Conservation (phyloP, 1,140 invertebrate genomes). For the Dreissena rostriformis region DNA sequence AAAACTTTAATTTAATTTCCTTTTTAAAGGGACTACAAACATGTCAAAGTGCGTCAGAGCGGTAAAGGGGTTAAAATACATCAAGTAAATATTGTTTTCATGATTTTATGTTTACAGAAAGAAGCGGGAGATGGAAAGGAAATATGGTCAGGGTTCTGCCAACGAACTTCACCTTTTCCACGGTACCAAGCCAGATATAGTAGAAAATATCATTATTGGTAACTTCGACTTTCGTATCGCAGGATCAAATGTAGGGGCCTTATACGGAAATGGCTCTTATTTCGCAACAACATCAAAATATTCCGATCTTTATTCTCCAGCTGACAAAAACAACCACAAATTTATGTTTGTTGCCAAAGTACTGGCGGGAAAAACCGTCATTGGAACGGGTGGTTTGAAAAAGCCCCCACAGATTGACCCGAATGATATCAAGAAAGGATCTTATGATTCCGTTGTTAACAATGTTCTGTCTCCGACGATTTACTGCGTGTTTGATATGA, state of each 20-base stretch:
- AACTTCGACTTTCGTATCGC: conserved; percentile 66
- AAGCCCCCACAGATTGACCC: conserved; percentile 53
- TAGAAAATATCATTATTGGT: conserved; percentile 56
- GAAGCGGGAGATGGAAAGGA: conserved; percentile 53
- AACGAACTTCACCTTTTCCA: conserved; percentile 64
- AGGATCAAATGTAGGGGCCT: conserved; percentile 54
- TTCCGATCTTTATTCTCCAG: conserved; percentile 59
- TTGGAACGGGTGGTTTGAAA: conserved; percentile 46
- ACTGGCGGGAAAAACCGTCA: conserved; percentile 48
- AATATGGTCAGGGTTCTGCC: conserved; percentile 40
- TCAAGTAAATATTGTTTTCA: background rate
- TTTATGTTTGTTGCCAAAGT: conserved; percentile 65
- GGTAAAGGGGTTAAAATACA: too few species aligned
- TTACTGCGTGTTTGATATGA: conserved; percentile 70
- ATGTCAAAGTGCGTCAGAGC: too few species aligned
- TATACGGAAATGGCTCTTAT: conserved; percentile 64
- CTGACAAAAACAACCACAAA: conserved; percentile 44
- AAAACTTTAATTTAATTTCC: too few species aligned
- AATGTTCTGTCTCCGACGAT: conserved; percentile 59
- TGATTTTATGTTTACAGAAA: conserved; percentile 45
- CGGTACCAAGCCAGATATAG: conserved; percentile 56
- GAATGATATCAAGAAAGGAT: conserved; percentile 33
- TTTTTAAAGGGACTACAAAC: too few species aligned
- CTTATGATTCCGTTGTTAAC: conserved; percentile 67
- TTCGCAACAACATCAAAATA: conserved; percentile 63